These are phyloP conservation scores for Plemyria rubiginata DNA, from an alignment of 2,888 invertebrate species.

Conservation along the genomic window DNA sequence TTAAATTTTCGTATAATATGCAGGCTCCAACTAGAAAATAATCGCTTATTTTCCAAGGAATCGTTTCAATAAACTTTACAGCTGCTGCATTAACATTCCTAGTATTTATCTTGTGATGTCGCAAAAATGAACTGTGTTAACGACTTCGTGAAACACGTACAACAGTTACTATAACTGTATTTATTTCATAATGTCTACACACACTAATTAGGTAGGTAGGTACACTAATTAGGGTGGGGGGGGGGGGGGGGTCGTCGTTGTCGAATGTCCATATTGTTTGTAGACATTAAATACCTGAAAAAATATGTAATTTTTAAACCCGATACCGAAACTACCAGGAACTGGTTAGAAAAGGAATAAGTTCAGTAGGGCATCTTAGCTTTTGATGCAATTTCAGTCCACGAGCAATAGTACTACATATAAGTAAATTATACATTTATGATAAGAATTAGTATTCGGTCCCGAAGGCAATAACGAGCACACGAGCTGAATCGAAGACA, in stretches of 20 bases:
- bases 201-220: too few species aligned
- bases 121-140: slow-evolving; percentile 6
- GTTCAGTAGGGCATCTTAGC: too few species aligned
- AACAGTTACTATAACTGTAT: neutral
- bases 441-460: slow-evolving; percentile 1
- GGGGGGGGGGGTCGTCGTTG: too few species aligned
- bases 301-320: too few species aligned
- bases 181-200: too few species aligned
- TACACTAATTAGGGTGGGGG: too few species aligned
- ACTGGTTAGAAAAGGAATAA: too few species aligned
- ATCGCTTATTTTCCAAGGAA: slow-evolving; percentile 6
- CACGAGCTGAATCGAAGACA: slow-evolving; percentile 25
- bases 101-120: slow-evolving; percentile 12
- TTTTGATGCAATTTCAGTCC: too few species aligned
- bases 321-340: too few species aligned
- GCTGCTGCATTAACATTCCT: neutral
- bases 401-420: neutral
- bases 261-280: too few species aligned
- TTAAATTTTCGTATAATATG: too few species aligned
- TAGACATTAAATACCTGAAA: too few species aligned
- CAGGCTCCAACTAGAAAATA: neutral
- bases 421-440: neutral
- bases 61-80: slow-evolving; percentile 9
- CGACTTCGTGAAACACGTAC: slow-evolving; percentile 2
- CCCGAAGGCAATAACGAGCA: slow-evolving; percentile 3